A percentile compares a stretch with the other conserved stretches of the same genome.
phyloP scores from a whole-genome alignment of 2,113 vertebrate species.

The Corythaeola cristata region DNA sequence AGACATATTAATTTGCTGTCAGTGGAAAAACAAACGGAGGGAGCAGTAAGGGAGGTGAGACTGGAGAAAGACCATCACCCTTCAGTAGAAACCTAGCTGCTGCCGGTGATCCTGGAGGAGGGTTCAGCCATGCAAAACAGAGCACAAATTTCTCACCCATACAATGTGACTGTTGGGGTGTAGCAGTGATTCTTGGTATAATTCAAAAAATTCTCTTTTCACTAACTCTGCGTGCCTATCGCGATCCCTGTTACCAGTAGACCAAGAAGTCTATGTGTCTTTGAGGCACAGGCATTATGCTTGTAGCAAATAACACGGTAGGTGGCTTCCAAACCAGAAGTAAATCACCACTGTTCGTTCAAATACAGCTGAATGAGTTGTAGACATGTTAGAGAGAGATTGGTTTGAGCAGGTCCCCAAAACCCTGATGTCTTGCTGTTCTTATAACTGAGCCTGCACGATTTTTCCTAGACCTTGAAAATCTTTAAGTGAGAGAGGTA shows the following conservation, averaged over 20 bases:
- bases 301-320: not conserved
- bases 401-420: not conserved
- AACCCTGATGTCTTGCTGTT: not conserved
- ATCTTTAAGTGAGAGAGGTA: too few relatives aligned
- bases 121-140: not conserved
- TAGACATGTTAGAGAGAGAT: not conserved
- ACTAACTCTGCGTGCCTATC: not conserved
- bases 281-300: not conserved
- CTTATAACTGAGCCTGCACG: not conserved
- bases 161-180: too few relatives aligned
- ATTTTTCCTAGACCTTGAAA: not conserved
- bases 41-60: not conserved
- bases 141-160: not conserved
- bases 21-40: not conserved
- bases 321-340: not conserved
- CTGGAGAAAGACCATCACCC: slow-evolving; percentile 23
- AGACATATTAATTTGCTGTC: slow-evolving; percentile 16
- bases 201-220: not conserved
- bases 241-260: not conserved
- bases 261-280: not conserved
- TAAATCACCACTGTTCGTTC: not conserved
- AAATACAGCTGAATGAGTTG: not conserved
- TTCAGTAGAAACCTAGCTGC: not conserved
- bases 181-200: not conserved
- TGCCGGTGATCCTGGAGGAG: not conserved